Base-by-base conservation (phyloP, 1,140 invertebrate genomes). In the Chelonus insularis region DNA sequence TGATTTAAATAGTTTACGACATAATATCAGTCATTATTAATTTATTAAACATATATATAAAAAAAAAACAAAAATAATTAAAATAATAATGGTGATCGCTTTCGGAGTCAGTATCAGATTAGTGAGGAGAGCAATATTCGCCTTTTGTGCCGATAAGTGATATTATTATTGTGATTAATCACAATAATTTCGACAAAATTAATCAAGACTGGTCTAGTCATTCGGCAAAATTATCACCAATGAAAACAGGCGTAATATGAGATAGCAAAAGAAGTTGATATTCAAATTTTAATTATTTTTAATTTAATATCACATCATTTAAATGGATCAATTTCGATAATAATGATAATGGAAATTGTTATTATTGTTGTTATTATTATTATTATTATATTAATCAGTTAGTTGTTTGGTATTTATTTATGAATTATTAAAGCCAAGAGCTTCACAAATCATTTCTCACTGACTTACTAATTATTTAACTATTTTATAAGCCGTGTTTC, bases 31-130 rank as follows among this genome's bases (percentile, higher is more conserved):
- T 12, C 6, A 34, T 34, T 34, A 34, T 34, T 7, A 39, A 12
- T 39, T 12, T 39, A 39, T 39, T n/a, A 21, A 41, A 16, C 32
- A 12, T 23, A 4, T 9, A 50, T n/a, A n/a, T n/a, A n/a, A n/a
- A 29, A 25, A 50, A 20, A 11, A 37, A 51, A 50, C 34, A 32
- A 20, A 62, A 57, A 39, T 5, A 39, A 25, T 37, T 1, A 14
- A 62, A 16, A 14, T 47, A 52, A 18, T 57, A 29, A 51, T 21
- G 16, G 25, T 20, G 32, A 55, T 61, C 63, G 63, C 58, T 65
- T 61, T 58, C 59, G 63, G 63, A 65, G 63, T 61, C 63, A 65
- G 63, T 65, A 65, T 65, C 63, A 39, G 54, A 65, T 58, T 65
- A 58, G 29, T 21, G 37, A 59, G 37, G 57, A 16, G 55, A 55